Conservation (phyloP, 2,797 vertebrate species). For the Thripadectes ignobilis region DNA sequence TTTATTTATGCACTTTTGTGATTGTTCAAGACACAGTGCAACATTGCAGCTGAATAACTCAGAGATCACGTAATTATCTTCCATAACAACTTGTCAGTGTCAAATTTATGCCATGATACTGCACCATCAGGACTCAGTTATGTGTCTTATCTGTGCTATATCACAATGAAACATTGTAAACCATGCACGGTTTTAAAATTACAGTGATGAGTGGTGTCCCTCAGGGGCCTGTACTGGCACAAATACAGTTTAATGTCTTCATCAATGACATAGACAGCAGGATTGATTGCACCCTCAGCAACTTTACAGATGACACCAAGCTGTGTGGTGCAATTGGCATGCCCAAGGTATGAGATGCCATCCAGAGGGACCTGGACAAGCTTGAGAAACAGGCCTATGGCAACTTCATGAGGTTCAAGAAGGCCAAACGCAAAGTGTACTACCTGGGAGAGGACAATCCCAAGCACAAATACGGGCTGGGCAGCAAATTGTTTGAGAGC, state of each 20-base stretch:
- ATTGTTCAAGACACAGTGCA: background rate
- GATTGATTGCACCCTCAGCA: background rate
- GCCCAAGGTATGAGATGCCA: background rate
- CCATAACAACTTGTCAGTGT: background rate
- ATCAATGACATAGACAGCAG: background rate
- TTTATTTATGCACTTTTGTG: background rate
- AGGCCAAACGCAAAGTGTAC: background rate
- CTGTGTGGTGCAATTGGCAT: background rate
- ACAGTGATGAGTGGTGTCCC: background rate
- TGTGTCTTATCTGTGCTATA: background rate
- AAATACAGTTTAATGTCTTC: background rate
- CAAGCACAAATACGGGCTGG: background rate
- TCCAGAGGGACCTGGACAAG: background rate
- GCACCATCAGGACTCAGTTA: background rate
- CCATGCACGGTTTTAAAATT: background rate
- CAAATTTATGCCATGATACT: background rate
- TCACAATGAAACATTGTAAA: background rate
- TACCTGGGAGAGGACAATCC: background rate
- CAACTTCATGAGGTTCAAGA: background rate
- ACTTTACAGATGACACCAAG: background rate
- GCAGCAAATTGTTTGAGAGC: background rate
- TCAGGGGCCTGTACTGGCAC: background rate
- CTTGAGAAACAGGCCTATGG: background rate
- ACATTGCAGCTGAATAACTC: background rate
- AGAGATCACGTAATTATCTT: background rate